Conservation (phyloP, 2,888 invertebrate species). For the Sarcophaga subvicina region DNA sequence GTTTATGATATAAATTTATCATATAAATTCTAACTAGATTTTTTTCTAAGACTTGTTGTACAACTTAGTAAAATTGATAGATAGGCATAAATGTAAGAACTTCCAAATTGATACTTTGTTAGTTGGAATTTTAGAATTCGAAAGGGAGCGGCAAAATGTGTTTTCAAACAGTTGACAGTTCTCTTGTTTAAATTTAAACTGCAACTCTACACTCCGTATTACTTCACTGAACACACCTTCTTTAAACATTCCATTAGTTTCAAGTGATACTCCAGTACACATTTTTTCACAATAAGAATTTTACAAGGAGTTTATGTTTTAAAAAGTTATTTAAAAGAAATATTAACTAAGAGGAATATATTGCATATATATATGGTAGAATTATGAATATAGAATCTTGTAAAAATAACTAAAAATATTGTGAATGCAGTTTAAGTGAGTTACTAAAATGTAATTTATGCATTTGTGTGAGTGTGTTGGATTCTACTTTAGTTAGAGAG, state of each 20-base stretch:
- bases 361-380: background rate
- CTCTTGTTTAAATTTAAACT: slow-evolving; percentile 18
- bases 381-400: background rate
- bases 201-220: slow-evolving; percentile 5
- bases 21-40: too few relatives aligned
- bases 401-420: background rate
- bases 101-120: too few relatives aligned
- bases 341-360: background rate
- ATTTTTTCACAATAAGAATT: slow-evolving; percentile 54
- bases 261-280: slow-evolving; percentile 39
- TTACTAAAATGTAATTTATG: background rate
- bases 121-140: background rate
- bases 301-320: slow-evolving; percentile 3
- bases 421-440: background rate
- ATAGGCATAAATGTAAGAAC: too few relatives aligned
- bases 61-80: too few relatives aligned
- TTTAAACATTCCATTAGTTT: slow-evolving; percentile 45
- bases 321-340: background rate
- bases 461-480: slow-evolving; percentile 2
- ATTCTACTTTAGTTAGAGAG: background rate
- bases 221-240: slow-evolving; percentile 25
- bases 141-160: background rate
- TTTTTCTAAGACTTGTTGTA: too few relatives aligned
- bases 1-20: too few relatives aligned
- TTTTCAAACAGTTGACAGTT: too few relatives aligned